phyloP scores from a whole-genome alignment of 2,797 vertebrate genomes.

The Typhlichthys eigenmanni region DNA sequence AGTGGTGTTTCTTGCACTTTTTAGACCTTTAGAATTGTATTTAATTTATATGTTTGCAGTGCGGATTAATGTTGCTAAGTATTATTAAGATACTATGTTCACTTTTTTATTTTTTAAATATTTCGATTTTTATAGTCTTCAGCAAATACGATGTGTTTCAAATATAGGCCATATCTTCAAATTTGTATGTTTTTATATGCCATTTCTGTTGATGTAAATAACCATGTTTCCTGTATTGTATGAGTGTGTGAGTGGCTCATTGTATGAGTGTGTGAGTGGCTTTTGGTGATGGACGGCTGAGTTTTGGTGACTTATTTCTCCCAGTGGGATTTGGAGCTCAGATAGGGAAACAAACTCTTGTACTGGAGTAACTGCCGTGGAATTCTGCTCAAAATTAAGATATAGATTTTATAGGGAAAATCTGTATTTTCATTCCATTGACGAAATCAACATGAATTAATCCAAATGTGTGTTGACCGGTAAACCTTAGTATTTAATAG shows the following conservation, averaged over 20 bases:
- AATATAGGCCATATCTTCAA: neutral
- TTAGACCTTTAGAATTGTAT: too few relatives aligned
- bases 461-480: too few relatives aligned
- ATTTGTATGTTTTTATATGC: neutral
- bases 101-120: neutral
- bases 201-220: slow-evolving; percentile 62
- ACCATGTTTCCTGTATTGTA: slow-evolving; percentile 68
- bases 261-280: slow-evolving; percentile 73
- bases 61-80: neutral
- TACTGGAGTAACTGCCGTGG: slow-evolving; percentile 54
- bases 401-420: too few relatives aligned
- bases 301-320: slow-evolving; percentile 29
- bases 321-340: slow-evolving; percentile 31
- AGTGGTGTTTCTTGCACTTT: slow-evolving; percentile 18
- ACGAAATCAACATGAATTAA: neutral
- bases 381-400: slow-evolving; percentile 16
- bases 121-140: slow-evolving; percentile 26
- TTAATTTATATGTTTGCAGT: neutral
- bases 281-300: slow-evolving; percentile 53
- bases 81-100: neutral
- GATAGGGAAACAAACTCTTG: slow-evolving; percentile 25
- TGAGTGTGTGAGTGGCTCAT: slow-evolving; percentile 75
- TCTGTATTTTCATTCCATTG: neutral
- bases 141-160: slow-evolving; percentile 15
- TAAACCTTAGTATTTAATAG: too few relatives aligned